Evolutionary conservation across 2,888 invertebrate genomes (phyloP).

Genomic region (Thereva unica): DNA sequence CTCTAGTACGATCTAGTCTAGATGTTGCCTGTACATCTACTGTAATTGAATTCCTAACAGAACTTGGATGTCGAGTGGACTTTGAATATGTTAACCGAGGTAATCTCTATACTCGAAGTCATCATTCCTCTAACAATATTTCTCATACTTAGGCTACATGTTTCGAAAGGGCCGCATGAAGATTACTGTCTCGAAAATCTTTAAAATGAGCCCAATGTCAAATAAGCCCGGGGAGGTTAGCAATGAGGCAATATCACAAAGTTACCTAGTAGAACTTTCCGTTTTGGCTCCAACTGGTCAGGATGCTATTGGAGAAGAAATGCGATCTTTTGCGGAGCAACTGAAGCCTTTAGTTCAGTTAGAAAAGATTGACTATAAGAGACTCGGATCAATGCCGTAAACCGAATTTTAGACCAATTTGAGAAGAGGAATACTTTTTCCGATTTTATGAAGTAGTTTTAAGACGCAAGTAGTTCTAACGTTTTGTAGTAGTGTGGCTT

Average conservation of each 20-base stretch:
- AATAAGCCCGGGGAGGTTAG: conserved; percentile 70
- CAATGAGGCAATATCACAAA: conserved; percentile 83
- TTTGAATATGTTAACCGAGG: conserved; percentile 93
- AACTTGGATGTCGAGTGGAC: conserved; percentile 87
- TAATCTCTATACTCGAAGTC: conserved; percentile 39
- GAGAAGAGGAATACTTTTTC: conserved; percentile 1
- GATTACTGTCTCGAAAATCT: conserved; percentile 92
- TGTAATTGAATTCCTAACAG: conserved; percentile 87
- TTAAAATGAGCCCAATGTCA: conserved; percentile 78
- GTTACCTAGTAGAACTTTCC: conserved; percentile 91
- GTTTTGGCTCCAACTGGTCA: conserved; percentile 86
- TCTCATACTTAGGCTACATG: conserved; percentile 67
- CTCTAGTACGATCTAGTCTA: conserved; percentile 87
- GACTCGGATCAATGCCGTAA: conserved; percentile 59
- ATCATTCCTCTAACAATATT: neutral
- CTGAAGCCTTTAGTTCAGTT: conserved; percentile 87
- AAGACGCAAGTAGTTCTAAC: too few species aligned
- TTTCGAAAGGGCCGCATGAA: conserved; percentile 97
- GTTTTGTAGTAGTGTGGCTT: too few species aligned
- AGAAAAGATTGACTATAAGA: conserved; percentile 90
- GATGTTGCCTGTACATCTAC: conserved; percentile 91
- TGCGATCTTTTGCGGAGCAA: conserved; percentile 93
- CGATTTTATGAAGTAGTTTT: neutral
- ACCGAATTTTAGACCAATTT: conserved; percentile 12
- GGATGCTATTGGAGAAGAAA: conserved; percentile 94